Base-by-base conservation (phyloP, 2,797 vertebrate species). In the Helarctos malayanus region DNA sequence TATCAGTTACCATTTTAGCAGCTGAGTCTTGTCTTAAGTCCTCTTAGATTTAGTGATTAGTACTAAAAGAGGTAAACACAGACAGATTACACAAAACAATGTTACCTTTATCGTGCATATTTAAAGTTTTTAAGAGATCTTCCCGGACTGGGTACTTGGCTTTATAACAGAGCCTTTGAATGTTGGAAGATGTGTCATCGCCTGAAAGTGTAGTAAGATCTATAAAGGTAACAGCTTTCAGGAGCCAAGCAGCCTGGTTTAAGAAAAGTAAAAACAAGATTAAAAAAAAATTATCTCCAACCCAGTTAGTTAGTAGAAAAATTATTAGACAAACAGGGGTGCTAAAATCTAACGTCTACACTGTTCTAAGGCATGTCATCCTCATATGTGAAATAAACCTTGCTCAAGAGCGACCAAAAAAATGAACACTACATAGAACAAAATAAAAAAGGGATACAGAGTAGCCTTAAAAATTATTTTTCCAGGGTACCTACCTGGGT, bases 171-270 rank as follows among this genome's bases (percentile, higher is more conserved):
- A 99, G 98, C 16, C 99, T 99, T 14, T 99, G 99, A 91, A 99
- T 98, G 10, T 99, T 99, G 85, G 99, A 99, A 5, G 99, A 98
- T 0, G 99, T 99, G 84, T 99, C 99, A 23, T 99, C 99, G 0
- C 99, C 99, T 0, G 99, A 99, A 32, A 99, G 99, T 0, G 99
- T 99, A 1, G 99, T 99, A 96, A 99, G 99, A 98, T 99, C 99
- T 5, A 99, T 99, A 90, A 99, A 99, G 2, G 99, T 99, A 85
- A 99, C 99, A 2, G 99, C 99, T 96, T 99, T 99, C 98, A 99
- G 98, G 63, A 99, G 99, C 99, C 99, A 99, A 41, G 99, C 99
- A 4, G 99, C 99, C 99, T 99, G 96, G 57, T 94, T 89, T 56
- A 65, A 65, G 32, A 75, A 95, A 75, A 57, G 59, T 57, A 88